Percentiles rank a stretch among this genome's conserved stretches.
These are phyloP conservation scores for Erpornis zantholeuca DNA, from an alignment of 2,113 vertebrate species.

Conservation along the genomic window DNA sequence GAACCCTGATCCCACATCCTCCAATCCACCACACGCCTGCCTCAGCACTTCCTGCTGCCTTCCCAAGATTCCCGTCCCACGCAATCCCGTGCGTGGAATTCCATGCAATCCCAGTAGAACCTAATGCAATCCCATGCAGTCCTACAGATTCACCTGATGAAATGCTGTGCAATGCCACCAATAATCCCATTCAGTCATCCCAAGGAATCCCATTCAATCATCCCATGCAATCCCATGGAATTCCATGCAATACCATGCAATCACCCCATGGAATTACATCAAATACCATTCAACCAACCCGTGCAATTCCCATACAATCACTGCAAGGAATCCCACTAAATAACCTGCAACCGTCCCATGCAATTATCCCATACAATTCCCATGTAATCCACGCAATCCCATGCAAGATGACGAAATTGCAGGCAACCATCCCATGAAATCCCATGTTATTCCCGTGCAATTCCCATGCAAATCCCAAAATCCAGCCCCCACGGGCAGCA, in stretches of 20 bases:
- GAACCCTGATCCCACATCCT: fast-evolving
- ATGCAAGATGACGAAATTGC: neutral
- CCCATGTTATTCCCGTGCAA: neutral
- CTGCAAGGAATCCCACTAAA: neutral
- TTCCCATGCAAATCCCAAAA: neutral
- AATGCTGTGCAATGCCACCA: neutral
- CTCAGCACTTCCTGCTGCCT: fast-evolving
- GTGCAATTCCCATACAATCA: neutral
- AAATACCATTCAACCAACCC: too few relatives aligned
- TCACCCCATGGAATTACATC: neutral
- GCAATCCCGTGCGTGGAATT: fast-evolving
- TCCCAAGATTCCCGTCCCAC: neutral
- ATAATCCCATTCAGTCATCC: neutral
- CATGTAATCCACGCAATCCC: neutral
- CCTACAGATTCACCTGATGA: neutral
- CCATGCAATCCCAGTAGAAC: neutral
- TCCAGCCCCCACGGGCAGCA: neutral
- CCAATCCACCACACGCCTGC: fast-evolving
- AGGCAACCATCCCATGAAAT: neutral
- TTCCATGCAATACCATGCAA: neutral
- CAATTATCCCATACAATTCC: neutral
- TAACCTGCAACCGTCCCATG: neutral
- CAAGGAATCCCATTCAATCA: too few relatives aligned
- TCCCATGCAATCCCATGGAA: too few relatives aligned
- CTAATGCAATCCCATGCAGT: neutral